These are phyloP conservation scores for Notamacropus eugenii DNA, from an alignment of 2,797 vertebrate genomes.

Conservation along the genomic window DNA sequence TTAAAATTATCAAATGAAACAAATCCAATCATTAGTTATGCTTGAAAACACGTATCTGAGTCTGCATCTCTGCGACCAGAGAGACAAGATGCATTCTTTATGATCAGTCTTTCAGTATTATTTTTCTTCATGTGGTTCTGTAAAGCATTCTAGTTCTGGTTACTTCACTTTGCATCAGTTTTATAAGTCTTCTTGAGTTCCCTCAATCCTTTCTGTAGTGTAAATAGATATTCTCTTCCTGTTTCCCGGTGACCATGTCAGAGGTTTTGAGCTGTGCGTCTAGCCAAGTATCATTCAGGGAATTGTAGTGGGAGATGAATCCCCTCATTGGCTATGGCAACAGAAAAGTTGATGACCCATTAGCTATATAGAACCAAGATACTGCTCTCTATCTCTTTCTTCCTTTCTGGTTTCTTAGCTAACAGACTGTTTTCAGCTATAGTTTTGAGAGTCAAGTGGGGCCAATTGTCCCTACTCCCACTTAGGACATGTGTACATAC, in stretches of 20 bases:
- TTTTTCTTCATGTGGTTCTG: not conserved
- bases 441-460: not conserved
- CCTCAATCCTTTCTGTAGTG: not conserved
- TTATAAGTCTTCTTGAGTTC: not conserved
- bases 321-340: not conserved
- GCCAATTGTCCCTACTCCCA: not conserved
- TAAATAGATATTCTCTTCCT: not conserved
- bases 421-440: not conserved
- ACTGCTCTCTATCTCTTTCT: not conserved
- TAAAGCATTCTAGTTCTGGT: not conserved
- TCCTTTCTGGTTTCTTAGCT: not conserved
- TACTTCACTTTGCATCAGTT: not conserved
- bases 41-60: not conserved
- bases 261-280: not conserved
- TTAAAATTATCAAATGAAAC: not conserved
- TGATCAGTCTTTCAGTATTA: not conserved
- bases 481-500: not conserved
- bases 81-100: not conserved
- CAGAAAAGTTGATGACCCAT: not conserved
- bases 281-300: not conserved
- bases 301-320: not conserved
- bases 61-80: not conserved
- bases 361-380: not conserved
- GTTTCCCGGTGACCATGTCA: not conserved
- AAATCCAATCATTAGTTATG: not conserved